These are phyloP conservation scores for Campaea margaritaria DNA, from an alignment of 2,888 invertebrate genomes.

Conservation along the genomic window DNA sequence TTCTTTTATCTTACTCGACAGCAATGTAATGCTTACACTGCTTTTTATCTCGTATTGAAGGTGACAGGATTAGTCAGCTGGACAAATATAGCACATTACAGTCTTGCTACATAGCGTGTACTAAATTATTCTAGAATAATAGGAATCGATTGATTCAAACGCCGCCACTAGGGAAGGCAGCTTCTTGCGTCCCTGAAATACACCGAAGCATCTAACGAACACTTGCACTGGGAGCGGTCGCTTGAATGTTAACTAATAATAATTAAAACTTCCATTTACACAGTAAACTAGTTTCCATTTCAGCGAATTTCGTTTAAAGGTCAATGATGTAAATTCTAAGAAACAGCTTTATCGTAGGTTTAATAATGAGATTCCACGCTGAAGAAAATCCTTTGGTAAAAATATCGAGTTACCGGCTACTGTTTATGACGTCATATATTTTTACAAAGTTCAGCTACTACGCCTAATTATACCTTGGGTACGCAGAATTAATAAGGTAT, in stretches of 20 bases:
- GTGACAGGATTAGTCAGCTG: too few species aligned
- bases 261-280: background rate
- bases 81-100: too few species aligned
- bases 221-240: background rate
- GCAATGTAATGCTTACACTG: too few species aligned
- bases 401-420: constrained; percentile 6
- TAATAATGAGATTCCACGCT: constrained; percentile 1
- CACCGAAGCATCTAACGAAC: too few species aligned
- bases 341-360: background rate
- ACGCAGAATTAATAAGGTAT: background rate
- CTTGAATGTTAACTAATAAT: background rate
- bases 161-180: too few species aligned
- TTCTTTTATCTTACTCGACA: too few species aligned
- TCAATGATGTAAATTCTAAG: background rate
- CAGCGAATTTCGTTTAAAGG: background rate
- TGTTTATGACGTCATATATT: constrained; percentile 1
- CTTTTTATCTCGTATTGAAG: too few species aligned
- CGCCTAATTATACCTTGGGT: background rate
- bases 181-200: too few species aligned
- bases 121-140: too few species aligned
- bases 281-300: background rate
- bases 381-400: constrained; percentile 3
- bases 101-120: too few species aligned
- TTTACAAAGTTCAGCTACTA: background rate
- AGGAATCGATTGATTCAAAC: too few species aligned